Conservation (phyloP, 1,140 invertebrate species). For the Pygmarrhopalites habei region DNA sequence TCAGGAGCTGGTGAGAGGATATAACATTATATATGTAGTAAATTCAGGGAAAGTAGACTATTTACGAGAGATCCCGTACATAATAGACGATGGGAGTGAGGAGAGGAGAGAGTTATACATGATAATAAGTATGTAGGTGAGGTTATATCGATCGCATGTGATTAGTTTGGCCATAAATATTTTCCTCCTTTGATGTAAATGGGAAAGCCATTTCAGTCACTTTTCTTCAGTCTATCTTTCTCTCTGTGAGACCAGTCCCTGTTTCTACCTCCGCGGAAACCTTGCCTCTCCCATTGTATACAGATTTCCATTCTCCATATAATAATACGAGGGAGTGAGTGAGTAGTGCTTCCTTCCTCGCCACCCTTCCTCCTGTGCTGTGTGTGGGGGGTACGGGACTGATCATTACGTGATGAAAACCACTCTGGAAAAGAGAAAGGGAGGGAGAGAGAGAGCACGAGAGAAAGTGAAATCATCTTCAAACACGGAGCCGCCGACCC, state of each 20-base stretch:
- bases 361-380: neutral
- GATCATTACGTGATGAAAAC: slow-evolving; percentile 16
- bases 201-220: slow-evolving; percentile 12
- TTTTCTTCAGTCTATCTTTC: too few species aligned
- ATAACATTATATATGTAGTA: neutral
- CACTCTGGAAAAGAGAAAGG: neutral
- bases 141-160: slow-evolving; percentile 23
- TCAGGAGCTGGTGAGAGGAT: neutral
- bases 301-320: too few species aligned
- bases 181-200: slow-evolving; percentile 23
- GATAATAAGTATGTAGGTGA: neutral
- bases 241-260: too few species aligned
- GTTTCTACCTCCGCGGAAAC: too few species aligned
- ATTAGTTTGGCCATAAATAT: slow-evolving; percentile 28
- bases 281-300: too few species aligned
- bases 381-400: neutral
- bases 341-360: too few species aligned
- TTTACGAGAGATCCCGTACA: too few species aligned
- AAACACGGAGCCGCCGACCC: too few species aligned
- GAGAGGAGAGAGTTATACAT: neutral
- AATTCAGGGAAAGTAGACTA: neutral
- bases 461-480: too few species aligned
- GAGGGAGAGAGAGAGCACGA: too few species aligned
- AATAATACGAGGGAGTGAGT: too few species aligned
- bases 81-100: neutral